These are phyloP conservation scores for Channallabes apus DNA, from an alignment of 2,797 vertebrate genomes.

Conservation along the genomic window DNA sequence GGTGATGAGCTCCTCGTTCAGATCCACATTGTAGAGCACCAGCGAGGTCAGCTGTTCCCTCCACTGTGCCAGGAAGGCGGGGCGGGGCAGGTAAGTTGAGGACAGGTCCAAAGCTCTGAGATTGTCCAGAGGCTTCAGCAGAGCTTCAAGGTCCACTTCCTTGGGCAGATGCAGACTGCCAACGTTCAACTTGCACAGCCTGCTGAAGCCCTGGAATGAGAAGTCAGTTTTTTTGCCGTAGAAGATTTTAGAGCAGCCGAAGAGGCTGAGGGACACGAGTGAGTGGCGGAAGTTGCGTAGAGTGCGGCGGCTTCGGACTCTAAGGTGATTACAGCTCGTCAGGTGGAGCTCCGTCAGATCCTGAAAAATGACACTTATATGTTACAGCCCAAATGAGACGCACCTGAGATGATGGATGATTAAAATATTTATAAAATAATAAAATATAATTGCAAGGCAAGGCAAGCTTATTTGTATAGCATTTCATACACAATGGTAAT, in stretches of 20 bases:
- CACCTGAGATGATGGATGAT: neutral
- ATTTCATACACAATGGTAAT: too few relatives aligned
- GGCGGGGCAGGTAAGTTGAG: slow-evolving; percentile 81
- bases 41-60: slow-evolving; percentile 88
- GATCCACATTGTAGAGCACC: slow-evolving; percentile 94
- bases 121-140: slow-evolving; percentile 82
- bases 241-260: slow-evolving; percentile 90
- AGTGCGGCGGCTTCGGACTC: slow-evolving; percentile 88
- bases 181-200: slow-evolving; percentile 89
- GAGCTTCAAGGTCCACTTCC: slow-evolving; percentile 82
- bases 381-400: neutral
- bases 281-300: slow-evolving; percentile 87
- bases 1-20: slow-evolving; percentile 88
- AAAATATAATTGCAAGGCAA: too few relatives aligned
- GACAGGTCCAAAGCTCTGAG: slow-evolving; percentile 91
- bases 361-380: slow-evolving; percentile 63
- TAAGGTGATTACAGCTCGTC: slow-evolving; percentile 91
- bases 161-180: slow-evolving; percentile 78
- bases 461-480: neutral
- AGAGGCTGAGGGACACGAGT: slow-evolving; percentile 91
- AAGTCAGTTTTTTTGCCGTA: slow-evolving; percentile 82
- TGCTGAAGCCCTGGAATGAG: slow-evolving; percentile 90
- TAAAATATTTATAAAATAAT: too few relatives aligned
- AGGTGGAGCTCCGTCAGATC: slow-evolving; percentile 94
- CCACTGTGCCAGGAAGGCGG: slow-evolving; percentile 90